These are phyloP conservation scores for Drosophila malerkotliana DNA, from an alignment of 1,140 invertebrate species.

Conservation along the genomic window DNA sequence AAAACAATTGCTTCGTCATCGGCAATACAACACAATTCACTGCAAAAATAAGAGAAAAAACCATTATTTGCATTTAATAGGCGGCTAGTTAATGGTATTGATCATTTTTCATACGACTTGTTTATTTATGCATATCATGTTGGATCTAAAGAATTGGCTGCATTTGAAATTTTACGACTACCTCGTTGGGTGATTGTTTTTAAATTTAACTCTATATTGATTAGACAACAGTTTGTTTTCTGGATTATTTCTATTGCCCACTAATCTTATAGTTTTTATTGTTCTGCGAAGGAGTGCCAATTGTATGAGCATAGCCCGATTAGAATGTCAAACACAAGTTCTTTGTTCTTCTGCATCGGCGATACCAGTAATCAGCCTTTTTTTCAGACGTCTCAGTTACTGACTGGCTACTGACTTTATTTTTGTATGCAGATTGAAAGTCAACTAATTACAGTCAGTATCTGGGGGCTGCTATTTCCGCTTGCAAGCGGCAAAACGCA, in stretches of 20 bases:
- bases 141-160: conserved; percentile 20
- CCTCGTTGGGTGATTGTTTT: conserved; percentile 12
- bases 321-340: conserved; percentile 35
- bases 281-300: conserved; percentile 1
- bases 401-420: conserved; percentile 22
- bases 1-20: conserved; percentile 44
- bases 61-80: conserved; percentile 53
- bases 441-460: conserved; percentile 18
- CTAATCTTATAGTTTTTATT: conserved; percentile 51
- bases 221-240: conserved; percentile 26
- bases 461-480: conserved; percentile 14
- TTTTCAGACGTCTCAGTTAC: neutral
- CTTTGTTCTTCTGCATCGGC: conserved; percentile 31
- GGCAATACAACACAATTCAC: neutral
- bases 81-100: conserved; percentile 25
- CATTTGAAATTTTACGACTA: conserved; percentile 21
- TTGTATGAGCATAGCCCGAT: conserved; percentile 36
- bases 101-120: conserved; percentile 36
- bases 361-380: conserved; percentile 66
- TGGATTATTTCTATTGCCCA: conserved; percentile 24
- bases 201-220: conserved; percentile 16
- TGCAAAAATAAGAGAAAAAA: conserved; percentile 27
- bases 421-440: conserved; percentile 16
- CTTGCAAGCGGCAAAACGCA: neutral
- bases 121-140: conserved; percentile 65